Base-by-base conservation (phyloP, 92 coral and sea anemone species). In the Paramuricea clavata region DNA sequence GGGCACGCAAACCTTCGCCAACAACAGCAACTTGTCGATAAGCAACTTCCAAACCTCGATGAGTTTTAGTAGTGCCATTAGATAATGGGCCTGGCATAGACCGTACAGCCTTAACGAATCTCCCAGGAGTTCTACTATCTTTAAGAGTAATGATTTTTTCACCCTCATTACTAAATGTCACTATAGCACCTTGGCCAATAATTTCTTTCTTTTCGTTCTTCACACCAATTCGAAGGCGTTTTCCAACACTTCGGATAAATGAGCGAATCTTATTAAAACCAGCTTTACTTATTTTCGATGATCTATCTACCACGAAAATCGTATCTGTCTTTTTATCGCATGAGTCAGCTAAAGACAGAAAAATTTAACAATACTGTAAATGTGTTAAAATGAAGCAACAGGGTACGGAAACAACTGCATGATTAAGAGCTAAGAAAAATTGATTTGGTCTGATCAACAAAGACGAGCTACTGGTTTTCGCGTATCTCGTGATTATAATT, bases 131-230 rank as follows among this genome's bases (percentile, higher is more conserved):
- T 72, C 34, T 39, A 26, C 78, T 72, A 2, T 72, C 52, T 39
- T 27, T 72, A 17, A 72, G 56, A n/a, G 57, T 27, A 72, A 72
- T 72, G 17, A 39, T 72, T 54, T 39, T 44, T 44, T 72, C 3
- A 41, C 52, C 78, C 12, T 72, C 56, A 39, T 72, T 22, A 41
- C 78, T 72, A 42, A 72, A 72, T 41, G 52, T 9, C 41, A 72
- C 78, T 34, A 72, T 72, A 39, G 78, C 78, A 12, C 52, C 78
- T 72, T 72, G 78, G 5, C 78, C 78, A 22, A 72, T 39, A 6
- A 72, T 23, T 39, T 72, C 78, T 22, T 44, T 44, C 50, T 72
- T 72, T 25, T 72, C 50, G 32, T 72, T 27, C 34, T 44, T 72
- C 27, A 19, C 78, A 72, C 78, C 78, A 72, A 72, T 72, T 36